Evolutionary conservation across 2,797 vertebrate species (phyloP).

Genomic region (Salmo trutta): DNA sequence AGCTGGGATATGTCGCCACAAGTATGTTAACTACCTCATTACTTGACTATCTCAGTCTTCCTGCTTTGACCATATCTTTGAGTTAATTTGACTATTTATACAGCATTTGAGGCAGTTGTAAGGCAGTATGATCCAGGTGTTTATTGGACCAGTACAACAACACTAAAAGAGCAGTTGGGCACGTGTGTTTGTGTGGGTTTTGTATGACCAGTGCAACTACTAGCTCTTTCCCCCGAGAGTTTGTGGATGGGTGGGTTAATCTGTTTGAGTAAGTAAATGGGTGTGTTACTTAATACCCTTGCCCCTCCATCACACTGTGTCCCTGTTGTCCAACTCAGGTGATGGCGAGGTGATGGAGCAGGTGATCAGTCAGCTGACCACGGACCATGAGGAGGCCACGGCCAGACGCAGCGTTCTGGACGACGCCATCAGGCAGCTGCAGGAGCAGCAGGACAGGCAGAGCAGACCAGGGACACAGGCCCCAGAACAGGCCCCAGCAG

Average conservation of each 20-base stretch:
- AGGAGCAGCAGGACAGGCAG: constrained; percentile 83
- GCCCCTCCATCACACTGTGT: not conserved
- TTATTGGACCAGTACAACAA: not conserved
- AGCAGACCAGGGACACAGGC: constrained; percentile 53
- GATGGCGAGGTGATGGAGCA: constrained; percentile 98
- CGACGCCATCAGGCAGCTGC: constrained; percentile 87
- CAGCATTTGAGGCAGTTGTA: not conserved
- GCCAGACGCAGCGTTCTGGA: constrained; percentile 83
- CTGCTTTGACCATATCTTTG: not conserved
- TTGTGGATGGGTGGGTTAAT: too few relatives aligned
- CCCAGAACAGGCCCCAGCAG: constrained; percentile 52
- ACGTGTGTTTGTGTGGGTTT: not conserved
- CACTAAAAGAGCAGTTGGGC: not conserved
- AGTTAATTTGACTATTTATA: not conserved
- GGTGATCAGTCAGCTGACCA: constrained; percentile 92
- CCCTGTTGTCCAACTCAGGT: constrained; percentile 67
- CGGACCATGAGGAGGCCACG: constrained; percentile 81
- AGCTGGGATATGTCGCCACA: constrained; percentile 95
- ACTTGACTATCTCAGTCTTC: not conserved
- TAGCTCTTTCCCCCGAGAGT: not conserved
- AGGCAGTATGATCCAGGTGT: not conserved
- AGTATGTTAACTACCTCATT: constrained; percentile 76
- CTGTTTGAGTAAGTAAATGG: too few relatives aligned
- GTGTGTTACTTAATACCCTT: not conserved
- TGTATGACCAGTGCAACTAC: not conserved